A percentile compares a stretch with the other conserved stretches of the same genome.
phyloP scores from a whole-genome alignment of 1,140 invertebrate species.

The Calycopis cecrops region DNA sequence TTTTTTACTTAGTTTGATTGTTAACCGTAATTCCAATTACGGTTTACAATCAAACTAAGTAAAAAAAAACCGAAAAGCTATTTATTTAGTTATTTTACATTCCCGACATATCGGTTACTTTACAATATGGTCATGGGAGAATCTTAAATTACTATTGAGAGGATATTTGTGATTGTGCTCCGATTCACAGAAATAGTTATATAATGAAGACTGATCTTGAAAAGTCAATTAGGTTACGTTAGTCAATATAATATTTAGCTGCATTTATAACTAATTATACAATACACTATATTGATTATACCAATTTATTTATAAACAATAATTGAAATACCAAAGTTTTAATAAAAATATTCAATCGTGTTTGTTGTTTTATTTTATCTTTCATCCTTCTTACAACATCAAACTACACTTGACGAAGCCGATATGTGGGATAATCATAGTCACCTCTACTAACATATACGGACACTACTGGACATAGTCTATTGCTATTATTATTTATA shows the following conservation, averaged over 20 bases:
- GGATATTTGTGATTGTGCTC: not conserved
- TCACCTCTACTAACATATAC: too few species aligned
- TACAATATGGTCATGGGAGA: not conserved
- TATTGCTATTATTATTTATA: too few species aligned
- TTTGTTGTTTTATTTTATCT: constrained; percentile 21
- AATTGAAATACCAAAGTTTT: constrained; percentile 51
- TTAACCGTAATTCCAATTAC: too few species aligned
- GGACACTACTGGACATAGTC: too few species aligned
- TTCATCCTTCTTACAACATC: too few species aligned
- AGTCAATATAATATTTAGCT: constrained; percentile 20
- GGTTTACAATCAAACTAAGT: too few species aligned
- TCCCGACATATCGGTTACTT: not conserved
- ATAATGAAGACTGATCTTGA: constrained; percentile 54
- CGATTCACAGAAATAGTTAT: constrained; percentile 15
- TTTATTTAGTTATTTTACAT: too few species aligned
- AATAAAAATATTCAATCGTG: constrained; percentile 45
- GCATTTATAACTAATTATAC: not conserved
- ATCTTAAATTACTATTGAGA: not conserved
- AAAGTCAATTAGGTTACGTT: constrained; percentile 60
- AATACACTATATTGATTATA: constrained; percentile 3
- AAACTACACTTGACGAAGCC: too few species aligned
- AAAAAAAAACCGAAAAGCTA: too few species aligned
- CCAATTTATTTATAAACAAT: constrained; percentile 11
- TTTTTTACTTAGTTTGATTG: too few species aligned
- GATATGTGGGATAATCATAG: too few species aligned